A percentile compares a stretch with the other conserved stretches of the same genome.
These are phyloP conservation scores for Eleutherodactylus coqui DNA, from an alignment of 2,797 vertebrate genomes.

Conservation along the genomic window DNA sequence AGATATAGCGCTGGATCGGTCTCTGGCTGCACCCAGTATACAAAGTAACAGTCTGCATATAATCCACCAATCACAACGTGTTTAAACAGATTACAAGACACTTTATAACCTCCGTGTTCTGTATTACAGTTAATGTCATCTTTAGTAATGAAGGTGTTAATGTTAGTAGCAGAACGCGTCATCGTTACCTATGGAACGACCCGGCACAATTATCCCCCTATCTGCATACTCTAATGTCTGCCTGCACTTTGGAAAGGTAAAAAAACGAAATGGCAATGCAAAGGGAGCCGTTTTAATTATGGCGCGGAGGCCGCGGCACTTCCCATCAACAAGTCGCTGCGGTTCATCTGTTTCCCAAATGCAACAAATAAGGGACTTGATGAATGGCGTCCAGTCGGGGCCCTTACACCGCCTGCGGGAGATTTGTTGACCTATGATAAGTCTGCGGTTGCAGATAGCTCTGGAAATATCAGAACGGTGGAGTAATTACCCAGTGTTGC, in stretches of 20 bases:
- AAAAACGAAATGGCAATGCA: not conserved
- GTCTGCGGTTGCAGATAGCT: slow-evolving; percentile 8
- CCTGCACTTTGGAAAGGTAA: not conserved
- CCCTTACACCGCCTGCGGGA: not conserved
- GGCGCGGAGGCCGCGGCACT: not conserved
- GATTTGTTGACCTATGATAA: slow-evolving; percentile 21
- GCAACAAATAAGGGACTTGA: slow-evolving; percentile 29
- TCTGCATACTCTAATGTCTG: not conserved
- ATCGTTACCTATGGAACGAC: not conserved
- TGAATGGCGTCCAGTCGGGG: not conserved
- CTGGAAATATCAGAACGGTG: not conserved
- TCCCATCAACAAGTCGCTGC: slow-evolving; percentile 16
- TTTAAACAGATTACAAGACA: too few species aligned
- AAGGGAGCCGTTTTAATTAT: not conserved
- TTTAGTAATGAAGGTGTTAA: too few species aligned
- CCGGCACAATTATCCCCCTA: not conserved
- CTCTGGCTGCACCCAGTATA: too few species aligned
- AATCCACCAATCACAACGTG: too few species aligned
- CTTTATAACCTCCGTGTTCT: too few species aligned
- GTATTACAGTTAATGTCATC: too few species aligned
- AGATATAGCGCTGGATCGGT: too few species aligned
- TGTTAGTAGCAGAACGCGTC: too few species aligned
- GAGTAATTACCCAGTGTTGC: not conserved
- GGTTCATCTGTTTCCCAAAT: slow-evolving; percentile 43
- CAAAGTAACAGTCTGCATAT: too few species aligned